A percentile compares a stretch with the other conserved stretches of the same genome.
These are phyloP conservation scores for Philopotamus ludificatus DNA, from an alignment of 1,140 invertebrate species.

Conservation along the genomic window DNA sequence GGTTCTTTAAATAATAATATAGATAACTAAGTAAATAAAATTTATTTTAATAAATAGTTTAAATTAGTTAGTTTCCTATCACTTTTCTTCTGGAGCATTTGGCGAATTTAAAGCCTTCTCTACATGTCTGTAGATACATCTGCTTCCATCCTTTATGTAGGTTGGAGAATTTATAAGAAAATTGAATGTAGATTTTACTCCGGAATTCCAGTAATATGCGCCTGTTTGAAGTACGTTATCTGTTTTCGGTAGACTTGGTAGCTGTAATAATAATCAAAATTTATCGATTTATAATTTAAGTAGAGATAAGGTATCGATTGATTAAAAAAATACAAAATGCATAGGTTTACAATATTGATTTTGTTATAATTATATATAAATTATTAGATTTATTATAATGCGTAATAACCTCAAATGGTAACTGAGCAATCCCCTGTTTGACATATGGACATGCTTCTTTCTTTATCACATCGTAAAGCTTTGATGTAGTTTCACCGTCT, in stretches of 20 bases:
- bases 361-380: background rate
- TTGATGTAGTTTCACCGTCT: constrained; percentile 54
- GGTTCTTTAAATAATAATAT: background rate
- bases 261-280: constrained; percentile 51
- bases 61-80: background rate
- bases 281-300: constrained; percentile 9
- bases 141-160: constrained; percentile 46
- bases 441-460: constrained; percentile 55
- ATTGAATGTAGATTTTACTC: constrained; percentile 55
- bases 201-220: constrained; percentile 59
- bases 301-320: background rate
- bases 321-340: constrained; percentile 7
- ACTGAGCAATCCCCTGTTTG: constrained; percentile 54
- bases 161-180: constrained; percentile 55
- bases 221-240: constrained; percentile 53
- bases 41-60: background rate
- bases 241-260: constrained; percentile 56
- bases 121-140: constrained; percentile 23
- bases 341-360: background rate
- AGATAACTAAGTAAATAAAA: background rate
- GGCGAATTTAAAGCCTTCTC: constrained; percentile 29
- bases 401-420: constrained; percentile 55
- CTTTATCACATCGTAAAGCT: constrained; percentile 54
- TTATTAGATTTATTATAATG: background rate
- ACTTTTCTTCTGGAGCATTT: constrained; percentile 17